phyloP scores from a whole-genome alignment of 2,113 vertebrate species.

The Plectropomus leopardus region DNA sequence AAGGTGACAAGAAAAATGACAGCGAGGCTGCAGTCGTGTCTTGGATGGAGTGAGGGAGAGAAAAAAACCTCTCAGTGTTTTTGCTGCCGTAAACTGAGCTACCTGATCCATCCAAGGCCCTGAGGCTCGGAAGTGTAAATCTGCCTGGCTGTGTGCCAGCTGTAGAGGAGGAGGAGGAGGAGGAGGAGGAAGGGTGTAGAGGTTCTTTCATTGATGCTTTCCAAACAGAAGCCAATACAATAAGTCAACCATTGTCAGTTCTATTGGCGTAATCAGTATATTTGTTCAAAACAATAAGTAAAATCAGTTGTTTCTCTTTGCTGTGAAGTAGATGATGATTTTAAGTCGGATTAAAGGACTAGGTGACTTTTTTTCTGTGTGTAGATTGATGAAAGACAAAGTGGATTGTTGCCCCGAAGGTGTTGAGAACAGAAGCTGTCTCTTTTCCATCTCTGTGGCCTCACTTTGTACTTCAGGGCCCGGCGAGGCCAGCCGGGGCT shows the following conservation, averaged over 20 bases:
- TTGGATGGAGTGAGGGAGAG: conserved; percentile 31
- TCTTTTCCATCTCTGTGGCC: conserved; percentile 24
- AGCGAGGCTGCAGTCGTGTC: conserved; percentile 42
- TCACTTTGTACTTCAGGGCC: conserved; percentile 29
- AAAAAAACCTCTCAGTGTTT: conserved; percentile 59
- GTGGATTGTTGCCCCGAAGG: conserved; percentile 36
- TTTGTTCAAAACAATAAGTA: neutral
- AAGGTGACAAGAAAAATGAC: conserved; percentile 55
- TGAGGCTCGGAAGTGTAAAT: conserved; percentile 84
- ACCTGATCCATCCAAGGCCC: conserved; percentile 77
- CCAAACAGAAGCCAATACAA: conserved; percentile 53
- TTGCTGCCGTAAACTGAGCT: conserved; percentile 74
- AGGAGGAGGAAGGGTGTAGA: neutral
- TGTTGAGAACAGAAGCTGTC: conserved; percentile 19
- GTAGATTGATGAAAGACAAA: conserved; percentile 44
- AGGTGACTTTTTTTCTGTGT: conserved; percentile 17
- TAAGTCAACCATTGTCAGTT: conserved; percentile 18
- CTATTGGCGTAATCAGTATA: neutral
- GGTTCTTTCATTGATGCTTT: conserved; percentile 64
- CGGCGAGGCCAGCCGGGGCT: conserved; percentile 52
- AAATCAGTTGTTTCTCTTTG: neutral
- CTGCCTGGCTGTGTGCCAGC: conserved; percentile 81
- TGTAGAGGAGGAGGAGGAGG: conserved; percentile 43
- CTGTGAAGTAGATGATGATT: neutral
- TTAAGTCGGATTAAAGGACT: conserved; percentile 28